Evolutionary conservation across 30 jellyfish, hydroid and myxozoan species (phyloP).

Genomic region (Morbakka virulenta): DNA sequence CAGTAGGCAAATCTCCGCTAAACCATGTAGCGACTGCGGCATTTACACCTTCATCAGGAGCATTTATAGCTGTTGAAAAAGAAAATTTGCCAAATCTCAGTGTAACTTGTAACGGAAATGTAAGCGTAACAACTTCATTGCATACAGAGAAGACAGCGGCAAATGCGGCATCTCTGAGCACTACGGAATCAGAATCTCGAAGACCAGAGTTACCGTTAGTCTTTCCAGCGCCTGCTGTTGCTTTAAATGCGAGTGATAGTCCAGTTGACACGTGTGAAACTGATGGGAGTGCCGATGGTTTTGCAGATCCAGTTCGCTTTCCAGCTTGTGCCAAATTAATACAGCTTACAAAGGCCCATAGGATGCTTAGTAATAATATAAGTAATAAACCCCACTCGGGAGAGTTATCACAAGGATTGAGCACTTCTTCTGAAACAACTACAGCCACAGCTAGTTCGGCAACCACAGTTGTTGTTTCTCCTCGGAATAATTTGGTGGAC

Average conservation of each 20-base stretch:
- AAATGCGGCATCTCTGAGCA: not conserved
- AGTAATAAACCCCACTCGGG: not conserved
- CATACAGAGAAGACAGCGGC: not conserved
- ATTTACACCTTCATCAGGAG: not conserved
- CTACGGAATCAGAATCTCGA: no score
- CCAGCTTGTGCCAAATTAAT: slow-evolving; percentile 97
- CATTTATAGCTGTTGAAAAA: not conserved
- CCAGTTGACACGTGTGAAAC: not conserved
- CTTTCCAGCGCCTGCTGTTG: not conserved
- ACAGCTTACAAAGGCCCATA: slow-evolving; percentile 78
- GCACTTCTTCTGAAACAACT: not conserved
- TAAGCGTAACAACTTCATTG: not conserved
- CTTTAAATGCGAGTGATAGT: not conserved
- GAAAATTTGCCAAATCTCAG: not conserved
- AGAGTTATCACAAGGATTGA: not conserved
- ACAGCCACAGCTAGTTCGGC: not conserved
- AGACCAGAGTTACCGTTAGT: no score
- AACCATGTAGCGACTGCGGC: not conserved
- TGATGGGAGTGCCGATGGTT: not conserved
- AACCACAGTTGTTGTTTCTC: not conserved
- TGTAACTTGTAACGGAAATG: not conserved
- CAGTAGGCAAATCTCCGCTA: not conserved
- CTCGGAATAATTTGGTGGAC: not conserved
- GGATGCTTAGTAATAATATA: not conserved
- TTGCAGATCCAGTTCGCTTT: slow-evolving; percentile 68